Conservation (phyloP, 2,888 invertebrate species). For the Ellobium chinense region DNA sequence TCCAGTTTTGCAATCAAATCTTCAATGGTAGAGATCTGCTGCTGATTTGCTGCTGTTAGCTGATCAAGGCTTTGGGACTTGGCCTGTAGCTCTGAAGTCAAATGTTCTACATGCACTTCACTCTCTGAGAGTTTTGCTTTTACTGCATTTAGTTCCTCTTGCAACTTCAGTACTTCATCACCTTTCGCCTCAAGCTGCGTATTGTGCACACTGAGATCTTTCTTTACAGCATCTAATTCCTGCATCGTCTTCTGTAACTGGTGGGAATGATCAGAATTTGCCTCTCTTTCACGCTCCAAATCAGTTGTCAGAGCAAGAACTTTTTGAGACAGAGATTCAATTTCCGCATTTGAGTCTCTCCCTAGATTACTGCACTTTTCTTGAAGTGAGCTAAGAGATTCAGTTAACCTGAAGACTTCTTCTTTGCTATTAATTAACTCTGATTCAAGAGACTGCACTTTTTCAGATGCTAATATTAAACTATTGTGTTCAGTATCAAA, state of each 20-base stretch:
- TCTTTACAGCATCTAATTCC: neutral
- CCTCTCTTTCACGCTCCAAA: conserved; percentile 2
- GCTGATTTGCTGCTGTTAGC: neutral
- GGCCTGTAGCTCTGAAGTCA: neutral
- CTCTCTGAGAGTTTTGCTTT: neutral
- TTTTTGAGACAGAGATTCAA: neutral
- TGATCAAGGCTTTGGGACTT: neutral
- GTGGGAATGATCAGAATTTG: neutral
- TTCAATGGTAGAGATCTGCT: neutral
- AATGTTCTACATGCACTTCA: neutral
- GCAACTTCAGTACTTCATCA: neutral
- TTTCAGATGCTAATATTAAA: neutral
- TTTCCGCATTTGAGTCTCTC: neutral
- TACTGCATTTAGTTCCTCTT: neutral
- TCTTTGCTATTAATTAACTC: neutral
- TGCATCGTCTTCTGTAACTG: neutral
- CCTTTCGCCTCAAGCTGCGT: neutral
- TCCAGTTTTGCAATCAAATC: conserved; percentile 4
- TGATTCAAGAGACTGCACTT: conserved; percentile 21
- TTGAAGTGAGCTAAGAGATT: conserved; percentile 3
- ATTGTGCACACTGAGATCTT: neutral
- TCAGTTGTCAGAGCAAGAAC: conserved; percentile 22
- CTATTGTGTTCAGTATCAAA: conserved; percentile 12
- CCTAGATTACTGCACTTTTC: conserved; percentile 4
- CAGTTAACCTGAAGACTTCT: conserved; percentile 29